Conservation (phyloP, 1,140 invertebrate genomes). For the Trichomalopsis sarcophagae region DNA sequence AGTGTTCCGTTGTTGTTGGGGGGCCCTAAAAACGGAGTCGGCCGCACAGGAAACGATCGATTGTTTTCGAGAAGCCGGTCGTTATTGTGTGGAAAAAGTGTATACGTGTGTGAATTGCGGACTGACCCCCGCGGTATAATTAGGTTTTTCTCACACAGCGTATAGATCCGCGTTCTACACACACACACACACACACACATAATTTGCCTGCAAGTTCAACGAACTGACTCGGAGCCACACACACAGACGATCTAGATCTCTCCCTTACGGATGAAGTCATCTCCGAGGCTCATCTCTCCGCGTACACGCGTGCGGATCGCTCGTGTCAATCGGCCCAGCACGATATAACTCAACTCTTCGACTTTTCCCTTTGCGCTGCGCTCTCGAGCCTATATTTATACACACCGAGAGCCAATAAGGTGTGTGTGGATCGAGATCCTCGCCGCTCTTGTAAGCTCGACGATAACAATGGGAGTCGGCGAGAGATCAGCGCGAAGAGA, state of each 20-base stretch:
- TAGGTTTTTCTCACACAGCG: too few relatives aligned
- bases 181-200: too few relatives aligned
- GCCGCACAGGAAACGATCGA: slow-evolving; percentile 23
- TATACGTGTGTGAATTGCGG: not conserved
- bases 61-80: slow-evolving; percentile 30
- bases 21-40: slow-evolving; percentile 3
- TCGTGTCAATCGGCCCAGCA: not conserved
- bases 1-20: not conserved
- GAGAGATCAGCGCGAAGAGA: not conserved
- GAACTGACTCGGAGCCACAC: not conserved
- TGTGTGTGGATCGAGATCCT: not conserved
- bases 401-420: not conserved
- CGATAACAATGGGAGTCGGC: not conserved
- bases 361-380: not conserved
- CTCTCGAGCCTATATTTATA: not conserved
- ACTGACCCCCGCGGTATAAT: too few relatives aligned
- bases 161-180: too few relatives aligned
- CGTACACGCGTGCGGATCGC: not conserved
- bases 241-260: not conserved
- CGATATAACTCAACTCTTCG: slow-evolving; percentile 12
- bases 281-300: not conserved
- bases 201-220: not conserved
- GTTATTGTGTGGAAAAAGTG: not conserved
- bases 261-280: not conserved
- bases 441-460: not conserved